Evolutionary conservation across 2,797 vertebrate species (phyloP).

Genomic region (Scyliorhinus canicula): DNA sequence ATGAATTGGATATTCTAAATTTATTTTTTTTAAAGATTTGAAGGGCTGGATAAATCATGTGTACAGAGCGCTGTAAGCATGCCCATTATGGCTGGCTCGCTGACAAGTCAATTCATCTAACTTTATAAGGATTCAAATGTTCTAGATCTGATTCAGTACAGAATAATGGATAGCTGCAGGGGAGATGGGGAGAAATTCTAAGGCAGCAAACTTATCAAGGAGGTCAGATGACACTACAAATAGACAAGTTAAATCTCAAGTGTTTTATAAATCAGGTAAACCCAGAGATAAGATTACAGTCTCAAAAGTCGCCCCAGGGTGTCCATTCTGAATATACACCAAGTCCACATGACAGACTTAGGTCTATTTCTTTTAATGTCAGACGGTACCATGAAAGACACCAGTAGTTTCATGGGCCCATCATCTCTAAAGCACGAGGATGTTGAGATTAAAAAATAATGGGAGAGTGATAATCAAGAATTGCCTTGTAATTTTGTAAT

Average conservation of each 20-base stretch:
- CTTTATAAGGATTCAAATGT: not conserved
- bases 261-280: conserved; percentile 1
- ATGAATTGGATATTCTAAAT: too few species aligned
- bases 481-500: not conserved
- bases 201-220: not conserved
- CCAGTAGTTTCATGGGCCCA: not conserved
- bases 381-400: not conserved
- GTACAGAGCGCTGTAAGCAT: not conserved
- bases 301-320: not conserved
- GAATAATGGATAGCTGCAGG: not conserved
- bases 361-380: not conserved
- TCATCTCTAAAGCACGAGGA: not conserved
- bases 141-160: not conserved
- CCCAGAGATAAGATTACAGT: not conserved
- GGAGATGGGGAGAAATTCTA: not conserved
- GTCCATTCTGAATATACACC: not conserved
- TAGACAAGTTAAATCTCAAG: not conserved
- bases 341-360: not conserved
- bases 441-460: not conserved
- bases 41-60: not conserved
- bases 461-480: not conserved
- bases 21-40: too few species aligned
- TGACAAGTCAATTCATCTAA: conserved; percentile 7
- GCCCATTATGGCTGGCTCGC: not conserved
- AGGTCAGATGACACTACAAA: conserved; percentile 11